Conservation (phyloP, 2,113 vertebrate genomes). For the Fulica atra region DNA sequence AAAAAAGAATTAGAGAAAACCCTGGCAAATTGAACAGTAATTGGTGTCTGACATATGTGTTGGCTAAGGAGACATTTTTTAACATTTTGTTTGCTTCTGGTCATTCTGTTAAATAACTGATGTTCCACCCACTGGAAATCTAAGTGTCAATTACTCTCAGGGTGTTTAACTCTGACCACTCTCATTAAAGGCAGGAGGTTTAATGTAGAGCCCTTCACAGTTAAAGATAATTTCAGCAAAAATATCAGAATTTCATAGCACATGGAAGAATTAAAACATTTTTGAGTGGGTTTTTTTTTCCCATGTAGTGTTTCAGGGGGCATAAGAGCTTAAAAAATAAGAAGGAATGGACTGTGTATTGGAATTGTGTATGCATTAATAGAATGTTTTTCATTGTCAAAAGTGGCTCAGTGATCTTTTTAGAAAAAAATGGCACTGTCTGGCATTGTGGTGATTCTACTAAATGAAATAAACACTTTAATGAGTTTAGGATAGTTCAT, state of each 20-base stretch:
- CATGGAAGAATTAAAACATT: background rate
- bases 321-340: background rate
- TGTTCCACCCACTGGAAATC: background rate
- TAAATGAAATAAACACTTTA: background rate
- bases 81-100: background rate
- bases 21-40: background rate
- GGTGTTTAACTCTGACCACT: too few relatives aligned
- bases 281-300: background rate
- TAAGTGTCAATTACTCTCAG: background rate
- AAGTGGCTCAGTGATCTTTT: background rate
- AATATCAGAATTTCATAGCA: background rate
- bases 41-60: constrained; percentile 2
- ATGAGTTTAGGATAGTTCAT: background rate
- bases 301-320: background rate
- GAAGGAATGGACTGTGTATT: background rate
- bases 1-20: background rate
- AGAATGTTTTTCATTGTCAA: background rate
- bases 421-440: background rate
- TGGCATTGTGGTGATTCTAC: background rate
- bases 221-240: background rate
- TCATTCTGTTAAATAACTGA: background rate
- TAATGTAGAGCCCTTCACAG: background rate
- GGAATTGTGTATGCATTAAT: background rate
- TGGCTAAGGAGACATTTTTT: background rate
- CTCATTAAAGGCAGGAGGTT: background rate